These are phyloP conservation scores for Petrocephalus zakoni DNA, from an alignment of 2,113 vertebrate species.

Conservation along the genomic window DNA sequence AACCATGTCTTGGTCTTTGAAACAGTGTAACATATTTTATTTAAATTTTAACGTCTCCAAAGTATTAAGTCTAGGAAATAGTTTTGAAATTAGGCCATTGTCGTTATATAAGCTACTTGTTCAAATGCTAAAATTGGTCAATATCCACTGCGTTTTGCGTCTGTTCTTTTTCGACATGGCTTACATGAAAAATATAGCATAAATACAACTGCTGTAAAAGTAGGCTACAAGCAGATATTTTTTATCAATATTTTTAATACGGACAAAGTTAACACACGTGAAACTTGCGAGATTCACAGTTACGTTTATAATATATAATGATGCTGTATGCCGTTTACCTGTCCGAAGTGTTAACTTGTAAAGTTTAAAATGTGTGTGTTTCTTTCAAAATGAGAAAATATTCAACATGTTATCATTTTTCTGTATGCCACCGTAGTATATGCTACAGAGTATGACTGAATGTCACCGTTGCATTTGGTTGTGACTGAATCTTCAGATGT, in stretches of 20 bases:
- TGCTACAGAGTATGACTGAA: neutral
- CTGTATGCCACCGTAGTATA: neutral
- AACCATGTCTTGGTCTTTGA: slow-evolving; percentile 96
- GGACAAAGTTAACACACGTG: neutral
- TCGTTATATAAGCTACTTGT: slow-evolving; percentile 43
- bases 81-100: slow-evolving; percentile 29
- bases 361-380: slow-evolving; percentile 78
- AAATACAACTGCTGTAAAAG: neutral
- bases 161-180: slow-evolving; percentile 38
- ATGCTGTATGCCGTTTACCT: slow-evolving; percentile 64
- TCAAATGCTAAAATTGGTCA: neutral
- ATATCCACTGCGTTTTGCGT: neutral
- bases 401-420: slow-evolving; percentile 56
- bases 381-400: slow-evolving; percentile 71
- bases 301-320: slow-evolving; percentile 71
- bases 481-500: neutral
- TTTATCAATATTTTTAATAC: neutral
- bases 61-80: slow-evolving; percentile 58
- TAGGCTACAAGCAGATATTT: neutral
- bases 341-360: slow-evolving; percentile 68
- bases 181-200: neutral
- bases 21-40: slow-evolving; percentile 99
- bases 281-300: neutral
- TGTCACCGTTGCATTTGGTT: neutral
- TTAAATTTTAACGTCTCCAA: slow-evolving; percentile 85